Conservation (phyloP, 2,888 invertebrate genomes). For the Meghimatium bilineatum region DNA sequence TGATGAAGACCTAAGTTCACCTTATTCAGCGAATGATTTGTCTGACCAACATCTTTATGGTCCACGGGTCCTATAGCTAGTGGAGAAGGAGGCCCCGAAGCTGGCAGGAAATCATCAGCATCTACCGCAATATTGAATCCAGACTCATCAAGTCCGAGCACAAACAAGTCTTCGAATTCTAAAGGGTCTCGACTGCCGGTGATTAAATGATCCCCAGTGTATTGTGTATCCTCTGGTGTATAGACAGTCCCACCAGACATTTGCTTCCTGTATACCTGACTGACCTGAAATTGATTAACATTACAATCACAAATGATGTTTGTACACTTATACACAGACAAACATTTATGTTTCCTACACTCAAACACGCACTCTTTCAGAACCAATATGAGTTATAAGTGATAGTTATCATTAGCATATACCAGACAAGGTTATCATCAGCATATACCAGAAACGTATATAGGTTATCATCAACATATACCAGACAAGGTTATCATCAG, state of each 20-base stretch:
- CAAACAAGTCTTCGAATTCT: slow-evolving; percentile 7
- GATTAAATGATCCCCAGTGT: neutral
- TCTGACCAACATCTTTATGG: neutral
- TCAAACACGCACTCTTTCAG: too few relatives aligned
- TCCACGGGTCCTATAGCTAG: neutral
- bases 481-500: too few relatives aligned
- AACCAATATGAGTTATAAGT: too few relatives aligned
- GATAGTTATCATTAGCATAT: too few relatives aligned
- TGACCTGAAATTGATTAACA: neutral
- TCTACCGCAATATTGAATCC: slow-evolving; percentile 19
- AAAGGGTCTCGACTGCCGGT: neutral
- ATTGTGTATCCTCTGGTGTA: neutral
- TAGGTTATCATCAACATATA: too few relatives aligned
- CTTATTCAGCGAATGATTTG: neutral
- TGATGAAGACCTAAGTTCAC: neutral
- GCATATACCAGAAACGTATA: too few relatives aligned
- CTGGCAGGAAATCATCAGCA: slow-evolving; percentile 10
- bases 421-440: too few relatives aligned
- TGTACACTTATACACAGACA: too few relatives aligned
- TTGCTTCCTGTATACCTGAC: slow-evolving; percentile 34
- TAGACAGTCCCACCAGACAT: slow-evolving; percentile 42
- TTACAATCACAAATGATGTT: too few relatives aligned
- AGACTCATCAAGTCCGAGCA: neutral
- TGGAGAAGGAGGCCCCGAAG: neutral
- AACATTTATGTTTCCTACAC: too few relatives aligned